These are phyloP conservation scores for Psilopogon haemacephalus DNA, from an alignment of 2,113 vertebrate species.

Conservation along the genomic window DNA sequence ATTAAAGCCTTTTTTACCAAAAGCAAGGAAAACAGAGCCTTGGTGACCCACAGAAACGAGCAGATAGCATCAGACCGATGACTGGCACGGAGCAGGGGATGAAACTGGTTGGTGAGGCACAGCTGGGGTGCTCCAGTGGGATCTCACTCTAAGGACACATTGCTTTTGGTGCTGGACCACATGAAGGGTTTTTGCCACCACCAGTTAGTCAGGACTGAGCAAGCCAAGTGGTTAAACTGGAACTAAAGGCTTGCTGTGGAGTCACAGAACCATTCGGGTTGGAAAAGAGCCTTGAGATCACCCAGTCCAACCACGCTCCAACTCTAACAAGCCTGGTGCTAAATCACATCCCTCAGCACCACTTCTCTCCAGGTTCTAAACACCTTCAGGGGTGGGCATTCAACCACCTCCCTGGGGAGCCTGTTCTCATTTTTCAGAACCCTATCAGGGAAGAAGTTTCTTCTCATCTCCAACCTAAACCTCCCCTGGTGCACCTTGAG, in stretches of 20 bases:
- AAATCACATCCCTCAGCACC: too few species aligned
- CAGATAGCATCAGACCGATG: fast-evolving
- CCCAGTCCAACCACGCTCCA: too few species aligned
- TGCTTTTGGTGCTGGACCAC: not conserved
- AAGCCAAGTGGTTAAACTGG: not conserved
- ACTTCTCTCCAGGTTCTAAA: too few species aligned
- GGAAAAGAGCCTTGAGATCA: too few species aligned
- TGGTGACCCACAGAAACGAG: not conserved
- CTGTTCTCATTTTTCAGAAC: too few species aligned
- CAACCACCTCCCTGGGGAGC: too few species aligned
- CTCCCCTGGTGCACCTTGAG: too few species aligned
- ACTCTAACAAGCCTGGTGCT: too few species aligned
- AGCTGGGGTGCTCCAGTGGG: not conserved
- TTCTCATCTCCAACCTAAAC: too few species aligned
- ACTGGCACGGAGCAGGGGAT: not conserved
- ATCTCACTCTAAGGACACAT: not conserved
- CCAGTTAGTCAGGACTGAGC: not conserved
- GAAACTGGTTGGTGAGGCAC: not conserved
- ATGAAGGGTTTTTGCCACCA: not conserved
- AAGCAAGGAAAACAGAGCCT: not conserved
- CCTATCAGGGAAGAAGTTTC: too few species aligned
- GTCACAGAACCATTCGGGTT: too few species aligned
- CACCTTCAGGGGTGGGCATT: too few species aligned
- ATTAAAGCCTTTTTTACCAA: not conserved
- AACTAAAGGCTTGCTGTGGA: not conserved